Conservation (phyloP, 2,888 invertebrate genomes). For the Lasioglossum villosulum region DNA sequence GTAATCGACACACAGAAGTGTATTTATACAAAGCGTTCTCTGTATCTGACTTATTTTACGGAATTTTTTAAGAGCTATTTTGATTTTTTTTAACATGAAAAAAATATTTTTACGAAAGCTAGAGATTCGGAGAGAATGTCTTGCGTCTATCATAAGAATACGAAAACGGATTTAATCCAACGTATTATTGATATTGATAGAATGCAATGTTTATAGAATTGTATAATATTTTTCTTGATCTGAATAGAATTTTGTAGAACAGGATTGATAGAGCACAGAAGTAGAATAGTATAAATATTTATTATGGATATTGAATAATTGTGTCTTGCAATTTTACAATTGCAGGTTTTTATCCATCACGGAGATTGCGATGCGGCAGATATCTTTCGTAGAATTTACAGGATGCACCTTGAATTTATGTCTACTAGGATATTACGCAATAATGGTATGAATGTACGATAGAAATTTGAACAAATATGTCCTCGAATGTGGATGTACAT, state of each 20-base stretch:
- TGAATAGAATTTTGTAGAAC: background rate
- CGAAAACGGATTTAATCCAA: background rate
- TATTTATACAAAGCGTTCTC: background rate
- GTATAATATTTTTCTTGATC: background rate
- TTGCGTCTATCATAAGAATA: background rate
- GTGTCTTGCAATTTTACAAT: background rate
- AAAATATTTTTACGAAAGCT: no score
- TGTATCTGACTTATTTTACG: background rate
- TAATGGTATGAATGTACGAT: slow-evolving; percentile 68
- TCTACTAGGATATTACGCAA: slow-evolving; percentile 76
- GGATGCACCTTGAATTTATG: slow-evolving; percentile 79
- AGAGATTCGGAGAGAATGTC: background rate
- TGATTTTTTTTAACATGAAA: background rate
- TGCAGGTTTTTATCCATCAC: slow-evolving; percentile 44
- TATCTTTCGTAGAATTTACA: slow-evolving; percentile 77
- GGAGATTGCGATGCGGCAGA: slow-evolving; percentile 65
- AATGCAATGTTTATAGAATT: background rate
- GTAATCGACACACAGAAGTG: no score
- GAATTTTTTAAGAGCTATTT: background rate
- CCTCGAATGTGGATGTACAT: background rate
- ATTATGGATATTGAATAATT: background rate
- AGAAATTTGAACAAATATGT: background rate
- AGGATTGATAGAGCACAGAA: background rate
- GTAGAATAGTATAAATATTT: background rate
- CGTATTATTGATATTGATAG: background rate